Evolutionary conservation across 2,113 vertebrate genomes (phyloP).

Genomic region (Pollachius pollachius): DNA sequence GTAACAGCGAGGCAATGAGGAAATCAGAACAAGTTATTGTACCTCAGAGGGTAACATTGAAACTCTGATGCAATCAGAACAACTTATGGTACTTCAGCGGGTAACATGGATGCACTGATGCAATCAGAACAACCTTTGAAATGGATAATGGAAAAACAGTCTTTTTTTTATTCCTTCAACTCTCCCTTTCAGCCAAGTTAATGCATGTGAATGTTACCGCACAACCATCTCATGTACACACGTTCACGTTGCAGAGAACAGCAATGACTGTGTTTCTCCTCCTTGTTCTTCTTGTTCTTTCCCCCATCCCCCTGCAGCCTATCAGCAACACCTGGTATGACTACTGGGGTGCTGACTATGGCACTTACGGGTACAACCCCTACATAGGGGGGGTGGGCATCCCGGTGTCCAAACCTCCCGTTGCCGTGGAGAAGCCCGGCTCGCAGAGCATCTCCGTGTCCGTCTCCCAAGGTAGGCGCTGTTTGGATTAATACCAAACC

Average conservation of each 20-base stretch:
- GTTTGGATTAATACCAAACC: neutral
- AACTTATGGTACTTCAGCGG: too few species aligned
- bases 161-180: neutral
- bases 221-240: neutral
- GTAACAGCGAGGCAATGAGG: too few species aligned
- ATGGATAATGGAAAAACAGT: too few species aligned
- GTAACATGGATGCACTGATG: too few species aligned
- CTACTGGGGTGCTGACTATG: slow-evolving; percentile 98
- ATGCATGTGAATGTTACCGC: neutral
- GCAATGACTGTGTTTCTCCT: slow-evolving; percentile 16
- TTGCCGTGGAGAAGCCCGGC: slow-evolving; percentile 87
- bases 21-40: too few species aligned
- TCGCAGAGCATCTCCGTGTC: slow-evolving; percentile 93
- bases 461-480: slow-evolving; percentile 89
- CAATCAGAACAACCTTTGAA: too few species aligned
- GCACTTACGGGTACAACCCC: slow-evolving; percentile 95
- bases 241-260: neutral
- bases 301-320: slow-evolving; percentile 72
- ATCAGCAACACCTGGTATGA: slow-evolving; percentile 99
- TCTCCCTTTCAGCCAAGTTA: neutral
- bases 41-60: too few species aligned
- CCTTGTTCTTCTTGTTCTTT: slow-evolving; percentile 6
- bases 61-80: too few species aligned
- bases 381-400: slow-evolving; percentile 95
- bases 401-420: slow-evolving; percentile 89